Evolutionary conservation across 53 echinoderm and acorn worm genomes (phyloP), one percentile per base, ranked within the genome.

Genomic region (Henricia sp.): DNA sequence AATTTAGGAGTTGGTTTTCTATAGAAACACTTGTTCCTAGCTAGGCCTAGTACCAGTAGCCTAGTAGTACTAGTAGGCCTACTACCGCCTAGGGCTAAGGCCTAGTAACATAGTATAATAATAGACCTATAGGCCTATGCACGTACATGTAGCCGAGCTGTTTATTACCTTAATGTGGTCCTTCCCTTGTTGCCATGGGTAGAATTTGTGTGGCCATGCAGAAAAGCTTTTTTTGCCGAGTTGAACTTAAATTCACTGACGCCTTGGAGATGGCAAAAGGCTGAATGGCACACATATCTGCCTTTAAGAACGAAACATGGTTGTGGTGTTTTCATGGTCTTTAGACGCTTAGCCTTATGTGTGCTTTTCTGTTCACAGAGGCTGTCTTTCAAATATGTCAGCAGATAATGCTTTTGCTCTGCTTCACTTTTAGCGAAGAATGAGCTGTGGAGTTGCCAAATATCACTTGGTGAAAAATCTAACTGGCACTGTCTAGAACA

Each of bases 111-210:
- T 65, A 19, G n/a, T 65, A 65, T 65, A 33, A n/a, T 25, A 36
- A 10, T 30, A 65, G 19, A 36, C 19, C 65, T 65, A 65, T 13
- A 65, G n/a, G n/a, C n/a, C 36, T 19, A 28, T 35, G 19, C 19
- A 36, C 35, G 19, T 33, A 65, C 32, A 65, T 35, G 19, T 19
- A 28, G 4, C 6, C 30, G 35, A 51, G 16, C 17, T 35, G 17
- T 19, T 30, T 28, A 25, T 65, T 65, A 65, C 65, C 65, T 65
- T 65, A 65, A 65, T 65, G 65, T 36, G 16, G 35, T 30, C 65
- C 65, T 65, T 30, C 65, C 65, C 35, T 65, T 65, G 65, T 65
- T 65, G 65, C 65, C 65, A 65, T 65, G 65, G 65, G 30, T 36
- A 65, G 65, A 25, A 12, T 34, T 36, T 34, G 19, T 35, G 65